Base-by-base conservation (phyloP, 2,113 vertebrate genomes). In the Myocastor coypus region DNA sequence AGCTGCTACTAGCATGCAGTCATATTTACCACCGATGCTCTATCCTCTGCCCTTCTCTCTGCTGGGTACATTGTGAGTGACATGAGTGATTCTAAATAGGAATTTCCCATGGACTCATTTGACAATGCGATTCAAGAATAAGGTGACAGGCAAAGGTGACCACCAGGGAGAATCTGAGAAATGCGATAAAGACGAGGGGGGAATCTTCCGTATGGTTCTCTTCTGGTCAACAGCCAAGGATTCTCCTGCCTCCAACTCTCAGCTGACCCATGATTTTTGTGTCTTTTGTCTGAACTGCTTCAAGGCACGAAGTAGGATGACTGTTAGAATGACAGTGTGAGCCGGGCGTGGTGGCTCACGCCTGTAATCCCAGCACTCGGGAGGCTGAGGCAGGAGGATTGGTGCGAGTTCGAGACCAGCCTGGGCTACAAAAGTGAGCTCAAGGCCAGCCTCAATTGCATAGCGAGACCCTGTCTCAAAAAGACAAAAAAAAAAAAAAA, bases 81-180 rank as follows among this genome's bases (percentile, higher is more conserved):
- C 81, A 42, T 64, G 73, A 91, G 16, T 86, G 92, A 94, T 83
- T 95, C 20, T 68, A 61, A 88, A 89, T 81, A 89, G 16, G 83
- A 71, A 78, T 95, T 92, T 97, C n/a, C 40, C 73, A 82, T 52
- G 24, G 28, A 91, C 69, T 61, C 40, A 57, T 64, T 86, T 78
- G 68, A 34, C 55, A 52, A 2, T 59, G 52, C 80, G 73, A 42
- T 52, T 26, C 37, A 96, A 59, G 30, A 93, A 93, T 78, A 40
- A 73, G 32, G 34, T 66, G 22, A 40, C 3, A 12, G 46, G 11
- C 78, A 91, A 61, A 87, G 66, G 42, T 87, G 57, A 46, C 46
- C 16, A 32, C 66, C 71, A 88, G 57, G 63, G 40, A 28, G 55
- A 52, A 24, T 42, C 16, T 66, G 80, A 94, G 68, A 75, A 93